phyloP scores from a whole-genome alignment of 2,797 vertebrate species.

The Gouania willdenowi region DNA sequence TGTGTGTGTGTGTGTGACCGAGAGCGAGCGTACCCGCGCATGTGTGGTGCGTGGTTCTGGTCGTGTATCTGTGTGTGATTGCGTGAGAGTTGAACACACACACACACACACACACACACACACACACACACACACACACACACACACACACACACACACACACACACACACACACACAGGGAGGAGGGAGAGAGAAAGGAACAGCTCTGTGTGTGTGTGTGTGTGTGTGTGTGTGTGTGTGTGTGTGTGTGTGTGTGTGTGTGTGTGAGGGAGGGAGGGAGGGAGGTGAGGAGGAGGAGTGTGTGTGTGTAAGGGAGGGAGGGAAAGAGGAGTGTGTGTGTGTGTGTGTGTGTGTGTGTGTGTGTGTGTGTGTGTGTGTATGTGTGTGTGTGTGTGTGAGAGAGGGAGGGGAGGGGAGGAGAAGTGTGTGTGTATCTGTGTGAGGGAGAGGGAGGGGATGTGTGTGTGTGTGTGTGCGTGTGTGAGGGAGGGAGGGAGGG shows the following conservation, averaged over 20 bases:
- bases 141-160: constrained; percentile 18
- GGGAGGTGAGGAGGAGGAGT: neutral
- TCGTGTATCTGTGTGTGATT: constrained; percentile 17
- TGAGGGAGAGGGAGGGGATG: too few relatives aligned
- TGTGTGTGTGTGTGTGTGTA: constrained; percentile 18
- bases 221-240: constrained; percentile 20
- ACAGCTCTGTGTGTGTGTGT: constrained; percentile 35
- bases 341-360: constrained; percentile 4
- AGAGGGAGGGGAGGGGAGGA: constrained; percentile 45
- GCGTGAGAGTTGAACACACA: constrained; percentile 42
- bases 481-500: too few relatives aligned
- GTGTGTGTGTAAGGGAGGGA: neutral
- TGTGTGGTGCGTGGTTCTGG: constrained; percentile 10
- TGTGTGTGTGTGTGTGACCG: constrained; percentile 8
- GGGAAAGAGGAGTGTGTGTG: neutral
- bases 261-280: neutral
- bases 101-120: constrained; percentile 22
- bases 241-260: constrained; percentile 4
- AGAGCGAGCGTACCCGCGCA: too few relatives aligned
- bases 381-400: constrained; percentile 17
- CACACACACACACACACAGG: constrained; percentile 23
- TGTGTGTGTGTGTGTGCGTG: constrained; percentile 3
- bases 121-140: constrained; percentile 22
- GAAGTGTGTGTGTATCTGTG: constrained; percentile 1
- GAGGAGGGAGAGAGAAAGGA: constrained; percentile 57